phyloP scores from a whole-genome alignment of 92 coral and sea anemone species.

The Meandrina meandrites region DNA sequence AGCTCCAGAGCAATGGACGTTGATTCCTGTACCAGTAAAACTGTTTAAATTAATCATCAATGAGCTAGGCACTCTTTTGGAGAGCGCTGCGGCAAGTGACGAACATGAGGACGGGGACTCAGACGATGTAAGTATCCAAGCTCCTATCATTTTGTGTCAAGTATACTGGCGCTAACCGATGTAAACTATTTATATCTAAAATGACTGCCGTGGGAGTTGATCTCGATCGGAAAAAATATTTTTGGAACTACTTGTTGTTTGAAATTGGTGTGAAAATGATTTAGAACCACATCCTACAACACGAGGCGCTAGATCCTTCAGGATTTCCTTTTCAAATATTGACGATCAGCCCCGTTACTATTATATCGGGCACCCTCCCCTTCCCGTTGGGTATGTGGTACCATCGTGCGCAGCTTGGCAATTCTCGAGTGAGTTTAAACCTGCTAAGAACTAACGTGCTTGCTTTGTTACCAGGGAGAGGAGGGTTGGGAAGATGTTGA shows the following conservation, averaged over 20 bases:
- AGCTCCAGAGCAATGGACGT: conserved; percentile 98
- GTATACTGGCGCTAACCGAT: not conserved
- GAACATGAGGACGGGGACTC: conserved; percentile 83
- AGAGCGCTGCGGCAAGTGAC: conserved; percentile 64
- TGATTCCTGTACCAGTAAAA: conserved; percentile 91
- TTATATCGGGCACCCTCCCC: not conserved
- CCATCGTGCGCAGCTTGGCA: not conserved
- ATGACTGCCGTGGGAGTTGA: too few species aligned
- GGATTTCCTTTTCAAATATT: too few species aligned
- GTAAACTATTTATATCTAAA: too few species aligned
- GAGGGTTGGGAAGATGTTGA: conserved; percentile 93
- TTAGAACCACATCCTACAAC: too few species aligned
- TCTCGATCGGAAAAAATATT: too few species aligned
- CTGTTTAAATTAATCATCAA: conserved; percentile 89
- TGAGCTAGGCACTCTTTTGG: conserved; percentile 81
- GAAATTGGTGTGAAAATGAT: too few species aligned
- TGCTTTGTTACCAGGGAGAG: conserved; percentile 65
- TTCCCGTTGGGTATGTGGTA: not conserved
- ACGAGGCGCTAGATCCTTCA: too few species aligned
- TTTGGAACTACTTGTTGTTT: too few species aligned
- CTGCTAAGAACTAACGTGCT: not conserved
- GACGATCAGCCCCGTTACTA: too few species aligned
- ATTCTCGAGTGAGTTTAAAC: not conserved
- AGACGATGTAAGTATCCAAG: conserved; percentile 69
- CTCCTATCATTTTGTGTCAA: not conserved